phyloP scores from a whole-genome alignment of 2,113 vertebrate genomes.

The Hemicordylus capensis region DNA sequence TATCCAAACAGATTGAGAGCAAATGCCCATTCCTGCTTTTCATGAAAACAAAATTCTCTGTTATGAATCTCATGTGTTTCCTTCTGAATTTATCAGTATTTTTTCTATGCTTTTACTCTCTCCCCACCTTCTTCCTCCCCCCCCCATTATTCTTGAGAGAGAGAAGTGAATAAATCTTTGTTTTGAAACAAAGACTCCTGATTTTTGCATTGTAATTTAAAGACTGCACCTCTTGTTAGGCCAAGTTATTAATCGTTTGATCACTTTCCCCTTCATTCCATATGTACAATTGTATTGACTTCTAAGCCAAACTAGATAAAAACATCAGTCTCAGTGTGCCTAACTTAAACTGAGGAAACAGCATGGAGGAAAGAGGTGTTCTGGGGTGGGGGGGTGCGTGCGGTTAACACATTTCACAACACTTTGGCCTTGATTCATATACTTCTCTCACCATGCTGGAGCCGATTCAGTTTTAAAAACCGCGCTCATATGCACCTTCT shows the following conservation, averaged over 20 bases:
- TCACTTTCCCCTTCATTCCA: not conserved
- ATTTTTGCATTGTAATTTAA: slow-evolving; percentile 25
- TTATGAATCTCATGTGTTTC: slow-evolving; percentile 42
- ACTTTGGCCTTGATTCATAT: too few relatives aligned
- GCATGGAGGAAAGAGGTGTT: too few relatives aligned
- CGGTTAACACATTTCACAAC: too few relatives aligned
- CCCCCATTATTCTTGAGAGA: slow-evolving; percentile 26
- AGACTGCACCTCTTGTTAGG: slow-evolving; percentile 1
- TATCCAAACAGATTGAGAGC: slow-evolving; percentile 54
- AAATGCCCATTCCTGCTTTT: slow-evolving; percentile 61
- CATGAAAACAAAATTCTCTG: slow-evolving; percentile 58
- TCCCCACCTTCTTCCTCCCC: not conserved
- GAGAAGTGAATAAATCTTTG: slow-evolving; percentile 74
- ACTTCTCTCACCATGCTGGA: too few relatives aligned
- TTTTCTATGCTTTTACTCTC: slow-evolving; percentile 65
- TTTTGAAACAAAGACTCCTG: slow-evolving; percentile 68
- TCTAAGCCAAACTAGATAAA: not conserved
- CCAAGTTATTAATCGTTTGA: not conserved
- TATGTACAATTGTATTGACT: not conserved
- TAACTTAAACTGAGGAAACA: too few relatives aligned
- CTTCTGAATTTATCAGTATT: slow-evolving; percentile 67
- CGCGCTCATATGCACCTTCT: too few relatives aligned
- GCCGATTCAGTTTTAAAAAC: too few relatives aligned
- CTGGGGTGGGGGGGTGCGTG: too few relatives aligned
- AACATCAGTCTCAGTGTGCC: too few relatives aligned